These are phyloP conservation scores for Holothuria scabra DNA, from an alignment of 53 echinoderm and acorn worm species.

Conservation along the genomic window DNA sequence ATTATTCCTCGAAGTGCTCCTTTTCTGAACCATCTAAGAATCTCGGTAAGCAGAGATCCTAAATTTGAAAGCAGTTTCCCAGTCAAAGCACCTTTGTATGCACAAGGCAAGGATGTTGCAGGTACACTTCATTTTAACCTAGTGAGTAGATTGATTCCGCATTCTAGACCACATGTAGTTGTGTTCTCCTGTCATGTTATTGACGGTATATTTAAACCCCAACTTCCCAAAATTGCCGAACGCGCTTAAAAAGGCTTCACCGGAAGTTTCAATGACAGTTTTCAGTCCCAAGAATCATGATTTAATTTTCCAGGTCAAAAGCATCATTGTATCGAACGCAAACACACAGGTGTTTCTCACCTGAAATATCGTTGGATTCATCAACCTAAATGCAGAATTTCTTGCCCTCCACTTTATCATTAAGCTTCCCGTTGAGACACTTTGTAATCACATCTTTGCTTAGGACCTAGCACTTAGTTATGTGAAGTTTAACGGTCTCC, in stretches of 20 bases:
- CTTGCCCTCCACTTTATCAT: background rate
- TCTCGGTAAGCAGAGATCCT: slow-evolving; percentile 19
- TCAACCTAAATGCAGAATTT: background rate
- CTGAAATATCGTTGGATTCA: background rate
- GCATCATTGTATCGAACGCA: background rate
- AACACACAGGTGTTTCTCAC: background rate
- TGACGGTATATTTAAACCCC: background rate
- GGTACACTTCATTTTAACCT: slow-evolving; percentile 22
- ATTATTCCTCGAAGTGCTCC: background rate
- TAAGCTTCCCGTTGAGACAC: background rate
- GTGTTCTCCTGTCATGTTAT: slow-evolving; percentile 11
- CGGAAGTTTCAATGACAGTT: background rate
- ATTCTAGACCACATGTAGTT: slow-evolving; percentile 3
- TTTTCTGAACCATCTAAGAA: slow-evolving; percentile 23
- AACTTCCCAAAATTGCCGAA: background rate
- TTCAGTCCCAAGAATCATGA: background rate
- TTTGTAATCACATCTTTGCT: background rate
- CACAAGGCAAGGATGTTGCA: slow-evolving; percentile 16
- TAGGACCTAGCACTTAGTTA: background rate
- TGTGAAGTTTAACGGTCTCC: background rate
- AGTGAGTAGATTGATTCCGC: background rate
- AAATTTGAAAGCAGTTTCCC: slow-evolving; percentile 21
- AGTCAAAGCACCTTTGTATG: slow-evolving; percentile 8
- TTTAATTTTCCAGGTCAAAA: background rate
- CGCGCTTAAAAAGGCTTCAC: background rate